Base-by-base conservation (phyloP, 2,888 invertebrate genomes). In the Chrysomela aeneicollis region DNA sequence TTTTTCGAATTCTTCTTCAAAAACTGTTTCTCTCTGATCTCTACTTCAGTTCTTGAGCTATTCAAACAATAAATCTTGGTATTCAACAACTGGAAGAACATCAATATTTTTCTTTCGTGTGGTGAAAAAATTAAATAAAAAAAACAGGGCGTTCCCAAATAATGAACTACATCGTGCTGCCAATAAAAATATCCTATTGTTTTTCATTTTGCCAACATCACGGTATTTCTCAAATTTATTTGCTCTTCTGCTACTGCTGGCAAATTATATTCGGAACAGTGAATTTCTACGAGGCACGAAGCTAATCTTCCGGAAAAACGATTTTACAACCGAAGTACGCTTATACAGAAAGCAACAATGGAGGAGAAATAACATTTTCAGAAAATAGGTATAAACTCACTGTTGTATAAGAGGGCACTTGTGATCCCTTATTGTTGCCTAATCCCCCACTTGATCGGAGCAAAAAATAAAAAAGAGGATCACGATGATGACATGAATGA, bases 221-320 rank as follows among this genome's bases (percentile, higher is more conserved):
- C 19, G 19, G 10, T n/a, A 19, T 30, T 57, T 22, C 57, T 47
- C 15, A 8, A 26, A 26, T 26, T 26, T 15, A 46, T 57, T 46
- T 37, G 30, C 22, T 17, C 30, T 57, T 42, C 37, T 22, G 22
- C 42, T 42, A 15, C 19, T 42, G 12, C 18, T 46, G 47, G 46
- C 15, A 18, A 46, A 57, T 57, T 57, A 57, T 57, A 4, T 17
- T 26, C 57, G 57, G 46, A 19, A 57, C 26, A 46, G 17, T 57
- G 57, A 46, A 46, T 46, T 15, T 46, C 46, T 12, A 57, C 30
- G 12, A 18, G 1, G 26, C 15, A 57, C 30, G 12, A 18, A 8
- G 26, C 26, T 26, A 57, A 57, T 57, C 57, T 42, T 46, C 18
- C 30, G 57, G 57, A 57, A 57, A 57, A 57, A 46, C 57, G 57